These are phyloP conservation scores for Coenonympha arcania DNA, from an alignment of 2,888 invertebrate species.

Conservation along the genomic window DNA sequence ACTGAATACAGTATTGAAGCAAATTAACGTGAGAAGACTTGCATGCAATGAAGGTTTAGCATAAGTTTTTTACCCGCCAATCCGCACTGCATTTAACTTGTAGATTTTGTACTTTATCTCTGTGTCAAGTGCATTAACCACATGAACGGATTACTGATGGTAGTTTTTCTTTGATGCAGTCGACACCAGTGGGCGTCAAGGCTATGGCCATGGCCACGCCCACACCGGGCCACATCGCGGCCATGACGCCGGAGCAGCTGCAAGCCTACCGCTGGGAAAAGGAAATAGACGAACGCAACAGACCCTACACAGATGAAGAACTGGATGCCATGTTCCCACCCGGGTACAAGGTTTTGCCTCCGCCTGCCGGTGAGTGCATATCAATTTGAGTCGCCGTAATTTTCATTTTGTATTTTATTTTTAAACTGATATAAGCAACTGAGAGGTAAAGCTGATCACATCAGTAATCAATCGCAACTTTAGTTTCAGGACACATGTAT, in stretches of 20 bases:
- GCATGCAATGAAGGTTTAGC: no score
- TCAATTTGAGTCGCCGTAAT: slow-evolving; percentile 21
- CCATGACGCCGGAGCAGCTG: slow-evolving; percentile 99
- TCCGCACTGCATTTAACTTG: no score
- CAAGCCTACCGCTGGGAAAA: slow-evolving; percentile 99
- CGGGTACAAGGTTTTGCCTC: slow-evolving; percentile 96
- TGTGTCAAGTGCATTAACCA: no score
- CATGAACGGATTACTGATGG: neutral
- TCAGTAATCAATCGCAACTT: slow-evolving; percentile 64
- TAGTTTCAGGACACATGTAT: slow-evolving; percentile 72
- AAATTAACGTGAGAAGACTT: no score
- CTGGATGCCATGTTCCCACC: slow-evolving; percentile 98
- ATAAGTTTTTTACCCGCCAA: no score
- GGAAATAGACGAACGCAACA: slow-evolving; percentile 98
- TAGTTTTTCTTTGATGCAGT: slow-evolving; percentile 37
- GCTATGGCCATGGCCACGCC: slow-evolving; percentile 99
- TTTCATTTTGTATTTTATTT: slow-evolving; percentile 23
- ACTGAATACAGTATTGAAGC: no score
- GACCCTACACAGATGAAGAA: slow-evolving; percentile 97
- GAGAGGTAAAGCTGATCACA: slow-evolving; percentile 40
- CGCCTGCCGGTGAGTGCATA: slow-evolving; percentile 83
- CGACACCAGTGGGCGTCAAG: slow-evolving; percentile 91
- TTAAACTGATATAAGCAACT: slow-evolving; percentile 13
- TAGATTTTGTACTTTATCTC: no score
- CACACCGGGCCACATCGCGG: slow-evolving; percentile 94